These are phyloP conservation scores for Harpalus rufipes DNA, from an alignment of 2,888 invertebrate species.

Conservation along the genomic window DNA sequence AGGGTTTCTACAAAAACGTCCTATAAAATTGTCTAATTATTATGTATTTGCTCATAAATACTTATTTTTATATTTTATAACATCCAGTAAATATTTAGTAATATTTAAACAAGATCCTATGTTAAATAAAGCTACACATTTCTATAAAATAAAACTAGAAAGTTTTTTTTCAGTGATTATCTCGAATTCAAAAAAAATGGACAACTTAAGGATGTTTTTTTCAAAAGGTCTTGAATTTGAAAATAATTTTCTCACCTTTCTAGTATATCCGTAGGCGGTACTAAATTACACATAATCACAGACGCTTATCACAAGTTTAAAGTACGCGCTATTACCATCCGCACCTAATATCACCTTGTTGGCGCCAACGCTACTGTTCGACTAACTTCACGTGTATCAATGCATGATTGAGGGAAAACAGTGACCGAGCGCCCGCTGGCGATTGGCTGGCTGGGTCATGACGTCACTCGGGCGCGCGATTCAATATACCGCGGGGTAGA, in stretches of 20 bases:
- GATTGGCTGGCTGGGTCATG: conserved; percentile 44
- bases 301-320: conserved; percentile 38
- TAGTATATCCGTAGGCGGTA: conserved; percentile 50
- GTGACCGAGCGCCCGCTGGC: not conserved
- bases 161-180: too few relatives aligned
- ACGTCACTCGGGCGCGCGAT: conserved; percentile 55
- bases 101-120: too few relatives aligned
- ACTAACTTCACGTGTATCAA: conserved; percentile 49
- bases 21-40: too few relatives aligned
- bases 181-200: too few relatives aligned
- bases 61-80: too few relatives aligned
- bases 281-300: conserved; percentile 60
- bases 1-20: too few relatives aligned
- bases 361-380: not conserved
- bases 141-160: too few relatives aligned
- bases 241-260: conserved; percentile 39
- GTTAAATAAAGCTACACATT: too few relatives aligned
- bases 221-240: too few relatives aligned
- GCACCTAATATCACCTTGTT: not conserved
- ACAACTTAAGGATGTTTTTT: too few relatives aligned
- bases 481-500: conserved; percentile 39
- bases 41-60: too few relatives aligned
- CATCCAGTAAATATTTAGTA: too few relatives aligned
- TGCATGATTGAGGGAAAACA: conserved; percentile 57
- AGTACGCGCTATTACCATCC: not conserved